Evolutionary conservation across 2,113 vertebrate genomes (phyloP).

Genomic region (Chionis minor): DNA sequence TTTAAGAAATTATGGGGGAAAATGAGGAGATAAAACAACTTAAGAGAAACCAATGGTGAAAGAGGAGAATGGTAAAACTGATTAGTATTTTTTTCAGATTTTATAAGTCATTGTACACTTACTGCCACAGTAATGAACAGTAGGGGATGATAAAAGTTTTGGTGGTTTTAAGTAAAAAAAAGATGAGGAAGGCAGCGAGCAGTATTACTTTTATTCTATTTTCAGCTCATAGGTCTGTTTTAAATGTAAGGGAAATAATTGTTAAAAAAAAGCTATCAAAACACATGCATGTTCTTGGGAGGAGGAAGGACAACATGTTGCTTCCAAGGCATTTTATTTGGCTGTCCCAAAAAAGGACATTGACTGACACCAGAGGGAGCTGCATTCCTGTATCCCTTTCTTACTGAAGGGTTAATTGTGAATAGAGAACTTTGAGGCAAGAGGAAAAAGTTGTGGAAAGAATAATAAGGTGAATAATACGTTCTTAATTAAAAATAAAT

Average conservation of each 20-base stretch:
- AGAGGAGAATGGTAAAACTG: not conserved
- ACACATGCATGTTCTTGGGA: rapidly evolving
- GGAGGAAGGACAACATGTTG: not conserved
- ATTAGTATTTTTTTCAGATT: not conserved
- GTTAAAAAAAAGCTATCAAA: not conserved
- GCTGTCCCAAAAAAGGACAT: not conserved
- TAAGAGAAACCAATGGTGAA: not conserved
- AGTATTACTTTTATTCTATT: not conserved
- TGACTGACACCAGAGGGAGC: conserved; percentile 1
- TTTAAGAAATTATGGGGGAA: not conserved
- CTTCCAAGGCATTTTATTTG: not conserved
- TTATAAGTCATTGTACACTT: not conserved
- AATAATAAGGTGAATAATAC: not conserved
- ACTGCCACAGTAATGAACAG: not conserved
- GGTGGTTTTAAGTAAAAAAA: not conserved
- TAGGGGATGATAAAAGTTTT: not conserved
- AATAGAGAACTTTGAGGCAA: not conserved
- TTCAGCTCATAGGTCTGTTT: not conserved
- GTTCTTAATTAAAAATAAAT: not conserved
- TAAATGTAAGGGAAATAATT: not conserved
- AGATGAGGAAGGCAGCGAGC: not conserved
- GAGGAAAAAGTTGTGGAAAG: not conserved
- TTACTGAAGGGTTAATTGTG: not conserved
- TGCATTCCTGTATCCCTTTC: not conserved
- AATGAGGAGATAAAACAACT: not conserved